Conservation (phyloP, 1,140 invertebrate species). For the Euura saliciscinereae region DNA sequence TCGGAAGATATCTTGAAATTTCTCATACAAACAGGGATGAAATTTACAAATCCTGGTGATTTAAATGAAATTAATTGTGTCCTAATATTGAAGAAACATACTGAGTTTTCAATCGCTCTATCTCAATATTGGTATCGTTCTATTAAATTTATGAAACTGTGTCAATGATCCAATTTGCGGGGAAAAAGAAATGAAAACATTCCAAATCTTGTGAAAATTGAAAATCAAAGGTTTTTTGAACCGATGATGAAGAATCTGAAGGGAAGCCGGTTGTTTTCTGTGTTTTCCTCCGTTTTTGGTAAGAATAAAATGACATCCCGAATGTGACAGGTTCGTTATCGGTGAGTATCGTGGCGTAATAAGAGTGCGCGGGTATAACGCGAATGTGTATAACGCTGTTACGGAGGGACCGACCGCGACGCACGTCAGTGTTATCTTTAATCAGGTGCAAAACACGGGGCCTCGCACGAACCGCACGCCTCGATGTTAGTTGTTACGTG, state of each 20-base stretch:
- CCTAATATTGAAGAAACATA: too few species aligned
- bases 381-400: background rate
- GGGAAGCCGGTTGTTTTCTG: background rate
- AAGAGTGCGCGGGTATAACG: background rate
- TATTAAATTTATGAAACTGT: too few species aligned
- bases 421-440: slow-evolving; percentile 9
- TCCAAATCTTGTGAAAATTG: too few species aligned
- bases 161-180: background rate
- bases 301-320: too few species aligned
- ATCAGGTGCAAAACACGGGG: slow-evolving; percentile 43
- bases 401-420: background rate
- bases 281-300: too few species aligned
- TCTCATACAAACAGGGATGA: too few species aligned
- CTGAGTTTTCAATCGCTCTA: too few species aligned
- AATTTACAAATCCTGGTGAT: too few species aligned
- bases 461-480: slow-evolving; percentile 33
- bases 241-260: background rate
- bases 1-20: too few species aligned
- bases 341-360: background rate
- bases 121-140: too few species aligned
- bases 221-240: too few species aligned
- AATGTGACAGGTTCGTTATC: background rate
- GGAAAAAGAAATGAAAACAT: background rate
- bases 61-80: too few species aligned
- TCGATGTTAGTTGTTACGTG: slow-evolving; percentile 48